Base-by-base conservation (phyloP, 2,888 invertebrate species). In the Hermodice carunculata region DNA sequence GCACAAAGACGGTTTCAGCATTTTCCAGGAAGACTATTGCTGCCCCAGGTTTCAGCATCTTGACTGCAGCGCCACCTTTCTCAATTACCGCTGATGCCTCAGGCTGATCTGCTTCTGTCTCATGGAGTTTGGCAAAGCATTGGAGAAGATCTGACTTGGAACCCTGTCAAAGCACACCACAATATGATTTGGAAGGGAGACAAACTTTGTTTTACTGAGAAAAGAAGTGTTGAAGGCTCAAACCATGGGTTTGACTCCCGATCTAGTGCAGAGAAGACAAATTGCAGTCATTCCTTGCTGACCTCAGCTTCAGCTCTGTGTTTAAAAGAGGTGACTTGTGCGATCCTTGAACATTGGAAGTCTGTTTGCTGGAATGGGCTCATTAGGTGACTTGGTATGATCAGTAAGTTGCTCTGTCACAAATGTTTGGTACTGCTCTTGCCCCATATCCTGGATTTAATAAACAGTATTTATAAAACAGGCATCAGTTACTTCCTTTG, bases 391-490 rank as follows among this genome's bases (percentile, higher is more conserved):
- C 19, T 31, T 24, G 6, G 49, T n/a, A n/a, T 52, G 43, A 3
- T n/a, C 3, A 5, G 22, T 4, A 8, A 60, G 5, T 34, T 51
- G 22, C 6, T 60, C 31, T 8, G 26, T 26, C 4, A 60, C 19
- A 52, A 22, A 60, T 11, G 22, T 6, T 34, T 34, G 31, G 29
- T 52, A 60, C 22, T 29, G 19, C 22, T n/a, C 14, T 11, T n/a
- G 17, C 2, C 51, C 51, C 32, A 60, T 51, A 4, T 60, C 37
- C 26, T 51, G 22, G 3, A 42, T n/a, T 11, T 22, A 32, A 17
- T 34, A 31, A 4, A 60, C 51, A 34, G 17, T 51, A 11, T 51
- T 40, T 17, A 60, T 51, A 19, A 60, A 34, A 32, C 54, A 48
- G 26, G 29, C 31, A 17, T 29, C 22, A 31, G 34, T 44, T 26